Base-by-base conservation (phyloP, 2,888 invertebrate species). In the Monoplex corrugatus region DNA sequence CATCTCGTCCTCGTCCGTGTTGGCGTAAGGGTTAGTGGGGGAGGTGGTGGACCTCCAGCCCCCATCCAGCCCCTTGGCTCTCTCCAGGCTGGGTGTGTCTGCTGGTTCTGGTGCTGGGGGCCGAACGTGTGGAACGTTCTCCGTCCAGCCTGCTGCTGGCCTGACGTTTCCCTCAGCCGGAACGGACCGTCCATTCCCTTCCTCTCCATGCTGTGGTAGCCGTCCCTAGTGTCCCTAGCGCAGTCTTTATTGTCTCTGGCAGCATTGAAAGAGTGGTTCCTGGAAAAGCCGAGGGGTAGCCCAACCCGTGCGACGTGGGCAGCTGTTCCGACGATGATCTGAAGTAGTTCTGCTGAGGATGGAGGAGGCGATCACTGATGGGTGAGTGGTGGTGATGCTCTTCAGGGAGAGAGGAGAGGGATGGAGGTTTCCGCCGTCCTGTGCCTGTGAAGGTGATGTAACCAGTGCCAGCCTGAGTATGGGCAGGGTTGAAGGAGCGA, bases 41-140 rank as follows among this genome's bases (percentile, higher is more conserved):
- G 89, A 32, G 3, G 40, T 6, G 35, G 82, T 80, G 6, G 90
- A 90, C n/a, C 91, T 85, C 89, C 91, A 90, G 32, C 90, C 88
- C 38, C 90, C 90, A 44, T 91, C 91, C 68, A 91, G 87, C 8
- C 91, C 91, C n/a, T 86, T 86, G 32, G 91, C 89, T 23, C 89
- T 50, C 89, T 75, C 91, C 91, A 91, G 68, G 91, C 90, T 2
- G 91, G 91, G 72, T 91, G 91, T 0, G 57, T 43, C 75, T 90
- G 89, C 45, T 89, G 91, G 72, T 44, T 72, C 1, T 40, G 23
- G 85, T 89, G 45, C 75, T 85, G 84, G 16, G 78, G 87, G 3
- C 84, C 82, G 68, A 82, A 82, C 32, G 89, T 89, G 45, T 89
- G 85, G 89, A 85, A 80, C 43, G 89, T 86, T 32, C 86, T 86